phyloP scores from a whole-genome alignment of 2,797 vertebrate genomes.

The Tachyglossus aculeatus region DNA sequence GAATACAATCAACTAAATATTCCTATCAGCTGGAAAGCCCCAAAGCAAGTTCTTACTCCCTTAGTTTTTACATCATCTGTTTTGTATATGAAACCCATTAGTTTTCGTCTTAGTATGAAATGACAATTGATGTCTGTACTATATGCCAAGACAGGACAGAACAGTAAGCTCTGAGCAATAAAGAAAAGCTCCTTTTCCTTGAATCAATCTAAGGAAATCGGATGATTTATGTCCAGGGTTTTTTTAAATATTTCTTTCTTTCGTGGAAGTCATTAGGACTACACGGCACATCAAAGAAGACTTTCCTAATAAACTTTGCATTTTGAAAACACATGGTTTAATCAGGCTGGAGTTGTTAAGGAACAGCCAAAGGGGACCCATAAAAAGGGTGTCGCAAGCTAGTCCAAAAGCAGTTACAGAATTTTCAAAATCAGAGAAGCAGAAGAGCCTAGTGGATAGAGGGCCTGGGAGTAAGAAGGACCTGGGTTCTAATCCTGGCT shows the following conservation, averaged over 20 bases:
- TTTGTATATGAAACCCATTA: neutral
- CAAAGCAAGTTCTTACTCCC: too few species aligned
- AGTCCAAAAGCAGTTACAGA: neutral
- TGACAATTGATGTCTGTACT: neutral
- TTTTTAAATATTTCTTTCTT: too few species aligned
- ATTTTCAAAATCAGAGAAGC: slow-evolving; percentile 19
- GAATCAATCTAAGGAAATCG: neutral
- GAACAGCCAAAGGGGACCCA: neutral
- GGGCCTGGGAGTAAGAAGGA: too few species aligned
- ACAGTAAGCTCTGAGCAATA: slow-evolving; percentile 1
- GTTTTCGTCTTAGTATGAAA: neutral
- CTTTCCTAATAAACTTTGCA: slow-evolving; percentile 6
- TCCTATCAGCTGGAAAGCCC: too few species aligned
- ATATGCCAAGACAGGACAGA: neutral
- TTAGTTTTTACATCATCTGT: too few species aligned
- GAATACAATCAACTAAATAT: too few species aligned
- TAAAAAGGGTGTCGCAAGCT: neutral
- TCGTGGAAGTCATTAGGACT: neutral
- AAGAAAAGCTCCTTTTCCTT: neutral
- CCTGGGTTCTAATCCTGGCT: too few species aligned
- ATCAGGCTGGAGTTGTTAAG: neutral
- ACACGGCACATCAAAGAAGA: slow-evolving; percentile 6
- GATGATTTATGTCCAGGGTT: neutral
- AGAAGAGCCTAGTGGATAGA: too few species aligned
- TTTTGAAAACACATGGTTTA: neutral